phyloP scores from a whole-genome alignment of 1,140 invertebrate genomes.

The Rhynchophorus ferrugineus region DNA sequence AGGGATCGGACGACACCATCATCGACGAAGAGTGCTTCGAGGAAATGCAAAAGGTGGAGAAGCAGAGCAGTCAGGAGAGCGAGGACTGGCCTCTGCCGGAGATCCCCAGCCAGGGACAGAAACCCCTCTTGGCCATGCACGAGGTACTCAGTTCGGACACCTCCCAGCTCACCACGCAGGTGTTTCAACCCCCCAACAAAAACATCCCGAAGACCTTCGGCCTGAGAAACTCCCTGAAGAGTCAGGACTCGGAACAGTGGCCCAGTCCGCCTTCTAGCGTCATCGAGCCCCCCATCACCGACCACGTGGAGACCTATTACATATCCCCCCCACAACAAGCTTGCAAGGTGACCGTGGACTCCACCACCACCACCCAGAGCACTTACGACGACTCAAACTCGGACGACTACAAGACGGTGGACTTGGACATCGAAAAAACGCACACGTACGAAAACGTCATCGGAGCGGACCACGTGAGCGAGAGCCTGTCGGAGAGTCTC shows the following conservation, averaged over 20 bases:
- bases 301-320: constrained; percentile 77
- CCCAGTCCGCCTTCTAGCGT: constrained; percentile 68
- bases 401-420: constrained; percentile 51
- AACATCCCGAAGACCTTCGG: constrained; percentile 39
- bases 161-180: constrained; percentile 39
- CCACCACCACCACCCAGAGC: constrained; percentile 33
- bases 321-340: constrained; percentile 61
- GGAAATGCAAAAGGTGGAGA: constrained; percentile 24
- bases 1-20: constrained; percentile 41
- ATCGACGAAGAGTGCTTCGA: constrained; percentile 40
- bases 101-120: constrained; percentile 43
- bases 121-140: constrained; percentile 34
- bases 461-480: constrained; percentile 31
- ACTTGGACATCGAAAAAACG: constrained; percentile 38
- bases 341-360: constrained; percentile 57
- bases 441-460: constrained; percentile 39
- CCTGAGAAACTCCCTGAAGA: constrained; percentile 38
- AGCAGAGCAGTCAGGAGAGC: constrained; percentile 54
- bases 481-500: constrained; percentile 37
- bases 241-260: constrained; percentile 65
- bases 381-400: constrained; percentile 40
- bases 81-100: constrained; percentile 63
- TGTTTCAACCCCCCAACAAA: constrained; percentile 35
- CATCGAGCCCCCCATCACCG: constrained; percentile 54
- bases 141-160: constrained; percentile 38